Evolutionary conservation across 2,888 invertebrate species (phyloP), one percentile per base, ranked within the genome.

Genomic region (Gari tellinella): DNA sequence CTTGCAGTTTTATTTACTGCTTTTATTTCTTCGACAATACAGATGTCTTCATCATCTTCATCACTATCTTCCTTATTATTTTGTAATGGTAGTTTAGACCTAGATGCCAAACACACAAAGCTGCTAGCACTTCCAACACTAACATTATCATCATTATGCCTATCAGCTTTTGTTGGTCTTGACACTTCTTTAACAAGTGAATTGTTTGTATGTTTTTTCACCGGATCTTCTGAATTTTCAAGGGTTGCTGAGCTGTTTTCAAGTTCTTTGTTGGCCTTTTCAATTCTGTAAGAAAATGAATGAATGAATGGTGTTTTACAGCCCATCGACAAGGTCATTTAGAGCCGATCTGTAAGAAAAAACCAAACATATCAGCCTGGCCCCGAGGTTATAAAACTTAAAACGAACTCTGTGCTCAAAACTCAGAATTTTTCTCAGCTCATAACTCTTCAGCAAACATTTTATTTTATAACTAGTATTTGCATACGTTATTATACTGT

Each of bases 251-350:
- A n/a, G n/a, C 25, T 19, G 17, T 41, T 43, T 23, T 40, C 38
- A n/a, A 72, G 61, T 46, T 72, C 57, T 40, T 23, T n/a, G 40
- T 74, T 74, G 19, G 68, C 68, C 43, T 38, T 43, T 26, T 74
- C 64, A 25, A 57, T 23, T 38, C 46, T 57, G 41, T 19, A 58
- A 49, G 4, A 15, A 26, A 37, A 46, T 15, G 53, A 12, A 1
- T 15, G n/a, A n/a, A n/a, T n/a, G n/a, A n/a, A n/a, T n/a, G n/a
- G n/a, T n/a, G n/a, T n/a, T n/a, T n/a, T n/a, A n/a, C n/a, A n/a
- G n/a, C n/a, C n/a, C n/a, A n/a, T n/a, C n/a, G n/a, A n/a, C n/a
- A n/a, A n/a, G n/a, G n/a, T n/a, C n/a, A n/a, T n/a, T n/a, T n/a
- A n/a, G n/a, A n/a, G n/a, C n/a, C n/a, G n/a, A n/a, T n/a, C n/a